These are phyloP conservation scores for Dexiosoma caninum DNA, from an alignment of 2,888 invertebrate genomes.

Conservation along the genomic window DNA sequence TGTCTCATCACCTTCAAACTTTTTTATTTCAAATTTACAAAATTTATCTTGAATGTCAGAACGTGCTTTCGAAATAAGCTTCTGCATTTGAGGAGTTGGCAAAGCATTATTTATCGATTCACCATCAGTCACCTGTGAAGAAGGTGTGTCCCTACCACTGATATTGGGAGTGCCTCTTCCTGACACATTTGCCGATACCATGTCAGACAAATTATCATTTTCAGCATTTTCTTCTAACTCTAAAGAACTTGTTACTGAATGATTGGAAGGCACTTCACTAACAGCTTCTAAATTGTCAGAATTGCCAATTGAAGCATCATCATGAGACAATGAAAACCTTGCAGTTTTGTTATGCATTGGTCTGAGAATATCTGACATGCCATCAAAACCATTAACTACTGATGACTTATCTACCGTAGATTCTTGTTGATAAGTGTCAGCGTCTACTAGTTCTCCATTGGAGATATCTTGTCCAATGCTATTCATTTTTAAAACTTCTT, in stretches of 20 bases:
- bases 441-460: constrained; percentile 65
- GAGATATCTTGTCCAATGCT: constrained; percentile 75
- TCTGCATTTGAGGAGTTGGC: constrained; percentile 80
- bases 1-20: constrained; percentile 92
- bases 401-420: constrained; percentile 68
- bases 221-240: constrained; percentile 93
- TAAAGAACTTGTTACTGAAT: constrained; percentile 93
- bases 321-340: constrained; percentile 90
- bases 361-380: constrained; percentile 73
- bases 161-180: constrained; percentile 96
- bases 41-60: constrained; percentile 99
- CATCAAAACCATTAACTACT: constrained; percentile 69
- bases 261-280: constrained; percentile 96
- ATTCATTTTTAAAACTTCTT: constrained; percentile 80
- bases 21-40: constrained; percentile 97
- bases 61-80: constrained; percentile 87
- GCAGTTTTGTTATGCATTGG: constrained; percentile 80
- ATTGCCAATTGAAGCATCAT: constrained; percentile 94
- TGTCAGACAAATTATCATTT: constrained; percentile 95
- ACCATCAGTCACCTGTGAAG: constrained; percentile 92
- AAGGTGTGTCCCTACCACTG: constrained; percentile 96
- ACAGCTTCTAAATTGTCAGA: constrained; percentile 97
- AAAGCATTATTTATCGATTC: constrained; percentile 80
- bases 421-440: constrained; percentile 71
- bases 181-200: constrained; percentile 96